Base-by-base conservation (phyloP, 2,888 invertebrate species). In the Notodonta dromedarius region DNA sequence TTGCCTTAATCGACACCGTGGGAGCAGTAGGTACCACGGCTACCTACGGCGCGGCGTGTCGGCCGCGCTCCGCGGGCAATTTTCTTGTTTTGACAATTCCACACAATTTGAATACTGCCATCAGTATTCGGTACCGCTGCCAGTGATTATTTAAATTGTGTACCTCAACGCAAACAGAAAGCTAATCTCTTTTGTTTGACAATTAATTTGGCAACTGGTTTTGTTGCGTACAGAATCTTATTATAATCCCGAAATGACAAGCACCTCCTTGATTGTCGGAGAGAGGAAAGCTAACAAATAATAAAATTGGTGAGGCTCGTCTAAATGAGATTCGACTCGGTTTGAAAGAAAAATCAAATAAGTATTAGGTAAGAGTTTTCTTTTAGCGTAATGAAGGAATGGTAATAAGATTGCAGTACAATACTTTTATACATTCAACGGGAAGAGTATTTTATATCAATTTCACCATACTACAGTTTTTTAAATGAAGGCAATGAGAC, bases 1-100 rank as follows among this genome's bases (percentile, higher is more conserved):
- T 89, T 84, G 85, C 83, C 84, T 83, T 90, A 90, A 91, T 89
- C 87, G 88, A 87, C 89, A 86, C 81, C 87, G 76, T 80, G 89
- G 89, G 88, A 87, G 80, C 80, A 73, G 76, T 82, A 73, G 75
- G 24, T 24, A 24, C 63, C 61, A 74, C 75, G 68, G 74, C 77
- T 76, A 77, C 74, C 60, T 42, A 35, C 35, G 56, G 60, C 24
- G 24, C 24, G 79, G 78, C 73, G 73, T 71, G 78, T 73, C 71
- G 71, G 74, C 71, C 74, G 76, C 78, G 74, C 79, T 84, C 75
- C 74, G 76, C 73, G 79, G 83, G 76, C 86, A 84, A 88, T 88
- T 86, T 87, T 86, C 87, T 86, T 87, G 87, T 86, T 87, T 84
- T 85, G 84, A 85, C 80, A 83, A 84, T 85, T 82, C 83, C 78